These are phyloP conservation scores for Cryptocephalus moraei DNA, from an alignment of 2,888 invertebrate species.

Conservation along the genomic window DNA sequence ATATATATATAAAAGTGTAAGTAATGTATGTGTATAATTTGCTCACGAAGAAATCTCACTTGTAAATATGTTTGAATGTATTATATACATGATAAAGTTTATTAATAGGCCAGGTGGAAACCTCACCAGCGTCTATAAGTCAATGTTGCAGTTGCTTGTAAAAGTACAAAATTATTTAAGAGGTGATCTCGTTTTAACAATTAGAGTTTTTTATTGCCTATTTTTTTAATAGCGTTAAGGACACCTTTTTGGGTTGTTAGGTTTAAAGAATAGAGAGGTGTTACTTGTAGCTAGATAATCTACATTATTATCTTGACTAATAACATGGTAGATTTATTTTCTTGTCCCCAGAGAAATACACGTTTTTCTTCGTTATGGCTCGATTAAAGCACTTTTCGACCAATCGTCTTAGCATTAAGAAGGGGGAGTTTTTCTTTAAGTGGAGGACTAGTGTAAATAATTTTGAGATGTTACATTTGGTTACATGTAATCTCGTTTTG, in stretches of 20 bases:
- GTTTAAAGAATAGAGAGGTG: neutral
- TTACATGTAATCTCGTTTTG: too few species aligned
- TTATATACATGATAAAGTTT: slow-evolving; percentile 4
- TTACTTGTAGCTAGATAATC: too few species aligned
- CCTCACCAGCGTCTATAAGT: slow-evolving; percentile 6
- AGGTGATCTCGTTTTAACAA: slow-evolving; percentile 35
- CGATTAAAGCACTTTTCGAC: too few species aligned
- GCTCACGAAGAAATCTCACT: slow-evolving; percentile 15
- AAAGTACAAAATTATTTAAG: slow-evolving; percentile 39
- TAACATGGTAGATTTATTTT: too few species aligned
- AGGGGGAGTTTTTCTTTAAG: too few species aligned
- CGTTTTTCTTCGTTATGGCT: too few species aligned
- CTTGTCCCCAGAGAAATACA: too few species aligned
- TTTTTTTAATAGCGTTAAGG: slow-evolving; percentile 23
- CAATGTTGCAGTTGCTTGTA: slow-evolving; percentile 19
- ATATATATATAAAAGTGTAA: neutral
- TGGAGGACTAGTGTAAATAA: too few species aligned
- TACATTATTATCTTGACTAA: too few species aligned
- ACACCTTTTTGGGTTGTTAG: neutral
- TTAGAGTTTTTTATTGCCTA: slow-evolving; percentile 26
- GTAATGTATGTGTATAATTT: neutral
- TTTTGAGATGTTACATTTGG: too few species aligned
- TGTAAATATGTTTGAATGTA: slow-evolving; percentile 8
- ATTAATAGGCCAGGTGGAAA: neutral
- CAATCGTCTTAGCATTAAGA: too few species aligned